Conservation (phyloP, 2,797 vertebrate genomes). For the Gymnoscopelus microlampas region DNA sequence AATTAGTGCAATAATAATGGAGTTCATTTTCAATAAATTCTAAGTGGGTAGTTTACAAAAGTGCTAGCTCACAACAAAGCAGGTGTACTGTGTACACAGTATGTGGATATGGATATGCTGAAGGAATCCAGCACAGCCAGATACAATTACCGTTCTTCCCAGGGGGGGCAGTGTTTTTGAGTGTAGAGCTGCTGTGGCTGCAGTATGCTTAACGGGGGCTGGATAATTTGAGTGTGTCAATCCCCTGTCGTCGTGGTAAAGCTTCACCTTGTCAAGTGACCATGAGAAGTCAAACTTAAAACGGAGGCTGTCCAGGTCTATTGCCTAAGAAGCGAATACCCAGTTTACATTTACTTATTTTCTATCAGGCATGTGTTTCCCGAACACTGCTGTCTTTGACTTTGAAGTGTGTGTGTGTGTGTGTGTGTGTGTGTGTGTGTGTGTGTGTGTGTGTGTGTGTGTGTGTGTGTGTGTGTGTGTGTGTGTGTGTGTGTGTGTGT, state of each 20-base stretch:
- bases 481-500: not conserved
- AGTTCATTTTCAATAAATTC: conserved; percentile 35
- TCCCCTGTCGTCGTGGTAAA: conserved; percentile 43
- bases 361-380: conserved; percentile 15
- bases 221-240: conserved; percentile 41
- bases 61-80: conserved; percentile 27
- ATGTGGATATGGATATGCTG: conserved; percentile 64
- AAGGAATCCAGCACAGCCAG: conserved; percentile 13
- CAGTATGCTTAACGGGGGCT: conserved; percentile 50
- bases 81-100: conserved; percentile 33
- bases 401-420: not conserved
- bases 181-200: conserved; percentile 22
- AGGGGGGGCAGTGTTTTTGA: conserved; percentile 26
- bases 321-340: conserved; percentile 44
- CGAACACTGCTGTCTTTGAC: not conserved
- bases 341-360: conserved; percentile 42
- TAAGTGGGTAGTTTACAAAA: conserved; percentile 41
- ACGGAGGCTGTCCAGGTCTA: conserved; percentile 46
- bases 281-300: conserved; percentile 19
- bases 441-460: conserved; percentile 2
- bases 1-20: conserved; percentile 44
- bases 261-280: conserved; percentile 63
- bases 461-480: conserved; percentile 4
- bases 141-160: conserved; percentile 30
- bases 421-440: conserved; percentile 2